Conservation (phyloP, 1,140 invertebrate genomes). For the Lordiphosa stackelbergi region DNA sequence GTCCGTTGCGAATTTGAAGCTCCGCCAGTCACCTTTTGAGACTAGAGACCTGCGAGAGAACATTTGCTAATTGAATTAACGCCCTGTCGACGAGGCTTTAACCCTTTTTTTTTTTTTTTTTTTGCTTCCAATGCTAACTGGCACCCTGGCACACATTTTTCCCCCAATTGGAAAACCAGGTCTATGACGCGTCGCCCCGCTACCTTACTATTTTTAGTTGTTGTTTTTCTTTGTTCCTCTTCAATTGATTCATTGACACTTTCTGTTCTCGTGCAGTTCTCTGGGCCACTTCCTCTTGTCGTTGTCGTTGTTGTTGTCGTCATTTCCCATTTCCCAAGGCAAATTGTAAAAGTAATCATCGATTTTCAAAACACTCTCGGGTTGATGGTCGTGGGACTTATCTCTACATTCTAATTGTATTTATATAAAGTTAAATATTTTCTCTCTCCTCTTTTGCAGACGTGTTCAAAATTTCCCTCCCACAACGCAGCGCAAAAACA, state of each 20-base stretch:
- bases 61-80: conserved; percentile 64
- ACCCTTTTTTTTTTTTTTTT: conserved; percentile 36
- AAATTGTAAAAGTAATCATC: conserved; percentile 50
- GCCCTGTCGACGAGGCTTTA: conserved; percentile 9
- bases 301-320: too few species aligned
- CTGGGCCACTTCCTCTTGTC: conserved; percentile 30
- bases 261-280: conserved; percentile 9
- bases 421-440: conserved; percentile 3
- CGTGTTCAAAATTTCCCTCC: conserved; percentile 34
- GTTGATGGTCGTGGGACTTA: conserved; percentile 14
- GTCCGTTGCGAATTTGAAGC: conserved; percentile 64
- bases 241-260: conserved; percentile 55
- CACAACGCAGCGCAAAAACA: conserved; percentile 30
- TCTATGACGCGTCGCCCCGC: conserved; percentile 45
- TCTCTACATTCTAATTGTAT: not conserved
- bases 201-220: conserved; percentile 28
- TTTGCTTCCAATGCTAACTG: conserved; percentile 21
- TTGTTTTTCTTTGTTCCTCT: conserved; percentile 8
- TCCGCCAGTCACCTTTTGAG: conserved; percentile 12
- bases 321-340: conserved; percentile 26
- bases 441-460: conserved; percentile 4
- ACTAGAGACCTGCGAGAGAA: conserved; percentile 31
- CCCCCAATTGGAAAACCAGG: conserved; percentile 50
- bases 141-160: conserved; percentile 46
- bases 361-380: conserved; percentile 27